phyloP scores from a whole-genome alignment of 64 coral and sea anemone species.

The Montipora capricornis region DNA sequence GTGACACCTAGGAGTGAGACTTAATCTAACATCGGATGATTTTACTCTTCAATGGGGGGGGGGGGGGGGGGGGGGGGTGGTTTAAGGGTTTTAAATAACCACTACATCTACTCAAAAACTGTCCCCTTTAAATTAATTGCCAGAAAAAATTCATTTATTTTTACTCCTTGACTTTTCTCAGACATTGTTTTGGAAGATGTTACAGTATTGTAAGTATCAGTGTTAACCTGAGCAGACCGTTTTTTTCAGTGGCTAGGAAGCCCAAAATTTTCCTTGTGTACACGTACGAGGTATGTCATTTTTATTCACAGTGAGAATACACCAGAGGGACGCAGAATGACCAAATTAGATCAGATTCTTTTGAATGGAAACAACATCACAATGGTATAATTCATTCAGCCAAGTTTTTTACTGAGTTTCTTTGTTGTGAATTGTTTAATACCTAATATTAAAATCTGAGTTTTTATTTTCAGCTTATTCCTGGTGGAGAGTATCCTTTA shows the following conservation, averaged over 20 bases:
- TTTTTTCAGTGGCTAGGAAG: no score
- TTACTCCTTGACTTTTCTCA: conserved; percentile 46
- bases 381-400: conserved; percentile 61
- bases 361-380: conserved; percentile 99
- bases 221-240: no score
- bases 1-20: no score
- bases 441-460: neutral
- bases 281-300: neutral
- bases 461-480: conserved; percentile 86
- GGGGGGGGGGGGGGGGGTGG: no score
- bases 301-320: conserved; percentile 88
- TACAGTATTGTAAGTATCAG: conserved; percentile 91
- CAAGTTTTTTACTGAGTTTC: neutral
- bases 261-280: neutral
- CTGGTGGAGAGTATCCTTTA: conserved; percentile 99
- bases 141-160: neutral
- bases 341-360: conserved; percentile 97
- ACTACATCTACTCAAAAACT: no score
- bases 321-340: conserved; percentile 93
- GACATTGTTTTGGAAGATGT: conserved; percentile 99
- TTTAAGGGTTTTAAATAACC: no score
- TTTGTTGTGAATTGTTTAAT: neutral
- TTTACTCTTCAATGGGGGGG: no score
- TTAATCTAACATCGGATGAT: no score
- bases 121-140: no score